phyloP scores from a whole-genome alignment of 2,888 invertebrate species.

The Aradus depressus region DNA sequence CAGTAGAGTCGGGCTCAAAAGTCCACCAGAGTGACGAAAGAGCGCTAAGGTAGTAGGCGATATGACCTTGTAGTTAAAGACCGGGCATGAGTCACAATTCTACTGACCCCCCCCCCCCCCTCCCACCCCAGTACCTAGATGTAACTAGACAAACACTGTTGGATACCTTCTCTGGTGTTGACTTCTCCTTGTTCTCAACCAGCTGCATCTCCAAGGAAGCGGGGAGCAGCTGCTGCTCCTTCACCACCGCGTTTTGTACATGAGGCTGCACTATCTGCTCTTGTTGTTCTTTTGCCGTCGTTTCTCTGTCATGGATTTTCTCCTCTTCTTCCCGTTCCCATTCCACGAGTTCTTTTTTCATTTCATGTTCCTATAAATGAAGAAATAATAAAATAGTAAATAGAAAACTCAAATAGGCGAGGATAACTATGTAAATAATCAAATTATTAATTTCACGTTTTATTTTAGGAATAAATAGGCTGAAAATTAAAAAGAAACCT shows the following conservation, averaged over 20 bases:
- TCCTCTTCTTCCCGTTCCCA: slow-evolving; percentile 62
- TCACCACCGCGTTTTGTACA: slow-evolving; percentile 48
- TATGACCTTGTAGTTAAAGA: too few relatives aligned
- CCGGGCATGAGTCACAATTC: background rate
- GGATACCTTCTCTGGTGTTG: slow-evolving; percentile 77
- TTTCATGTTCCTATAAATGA: slow-evolving; percentile 50
- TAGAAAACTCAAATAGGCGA: background rate
- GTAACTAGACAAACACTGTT: too few relatives aligned
- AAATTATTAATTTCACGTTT: slow-evolving; percentile 17
- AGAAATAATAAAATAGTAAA: slow-evolving; percentile 9
- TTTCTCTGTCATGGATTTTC: slow-evolving; percentile 31
- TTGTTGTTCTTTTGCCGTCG: slow-evolving; percentile 21
- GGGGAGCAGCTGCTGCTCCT: background rate
- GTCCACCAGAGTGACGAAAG: too few relatives aligned
- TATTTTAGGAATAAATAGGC: too few relatives aligned
- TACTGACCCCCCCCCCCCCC: too few relatives aligned
- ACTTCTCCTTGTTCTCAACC: slow-evolving; percentile 57
- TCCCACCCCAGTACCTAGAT: too few relatives aligned
- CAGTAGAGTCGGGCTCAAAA: too few relatives aligned
- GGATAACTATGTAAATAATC: background rate
- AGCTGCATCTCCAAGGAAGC: slow-evolving; percentile 38
- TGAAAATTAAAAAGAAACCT: too few relatives aligned
- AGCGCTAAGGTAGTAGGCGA: too few relatives aligned
- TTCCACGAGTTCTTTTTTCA: slow-evolving; percentile 60
- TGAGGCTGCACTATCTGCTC: slow-evolving; percentile 41